A percentile compares a stretch with the other conserved stretches of the same genome.
phyloP scores from a whole-genome alignment of 2,797 vertebrate species.

The Eurystomus glaucurus region DNA sequence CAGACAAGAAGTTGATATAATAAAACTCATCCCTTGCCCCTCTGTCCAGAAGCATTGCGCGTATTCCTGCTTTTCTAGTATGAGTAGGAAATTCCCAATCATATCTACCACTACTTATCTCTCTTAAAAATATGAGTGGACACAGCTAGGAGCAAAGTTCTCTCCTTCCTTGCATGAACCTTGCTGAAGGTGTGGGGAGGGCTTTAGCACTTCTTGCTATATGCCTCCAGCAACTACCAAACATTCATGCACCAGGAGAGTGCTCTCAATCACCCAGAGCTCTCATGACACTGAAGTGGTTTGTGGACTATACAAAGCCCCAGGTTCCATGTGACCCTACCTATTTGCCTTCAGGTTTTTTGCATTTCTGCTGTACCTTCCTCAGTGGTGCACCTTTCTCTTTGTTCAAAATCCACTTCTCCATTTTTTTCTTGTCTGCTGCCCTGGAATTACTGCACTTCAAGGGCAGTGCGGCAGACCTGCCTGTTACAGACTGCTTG shows the following conservation, averaged over 20 bases:
- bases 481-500: not conserved
- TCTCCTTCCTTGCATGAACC: fast-evolving
- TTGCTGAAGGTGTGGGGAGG: not conserved
- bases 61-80: not conserved
- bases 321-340: not conserved
- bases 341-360: not conserved
- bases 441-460: not conserved
- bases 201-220: not conserved
- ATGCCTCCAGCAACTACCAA: not conserved
- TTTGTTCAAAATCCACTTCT: not conserved
- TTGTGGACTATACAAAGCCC: not conserved
- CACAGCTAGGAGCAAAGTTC: not conserved
- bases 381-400: not conserved
- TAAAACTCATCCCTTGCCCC: not conserved
- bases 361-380: not conserved
- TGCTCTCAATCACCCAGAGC: not conserved
- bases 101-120: not conserved
- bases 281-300: not conserved
- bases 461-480: not conserved
- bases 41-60: not conserved
- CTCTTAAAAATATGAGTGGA: not conserved
- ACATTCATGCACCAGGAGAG: not conserved
- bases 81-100: not conserved
- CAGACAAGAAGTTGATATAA: not conserved
- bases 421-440: not conserved